phyloP scores from a whole-genome alignment of 2,797 vertebrate genomes.

The Brotogeris chrysoptera region DNA sequence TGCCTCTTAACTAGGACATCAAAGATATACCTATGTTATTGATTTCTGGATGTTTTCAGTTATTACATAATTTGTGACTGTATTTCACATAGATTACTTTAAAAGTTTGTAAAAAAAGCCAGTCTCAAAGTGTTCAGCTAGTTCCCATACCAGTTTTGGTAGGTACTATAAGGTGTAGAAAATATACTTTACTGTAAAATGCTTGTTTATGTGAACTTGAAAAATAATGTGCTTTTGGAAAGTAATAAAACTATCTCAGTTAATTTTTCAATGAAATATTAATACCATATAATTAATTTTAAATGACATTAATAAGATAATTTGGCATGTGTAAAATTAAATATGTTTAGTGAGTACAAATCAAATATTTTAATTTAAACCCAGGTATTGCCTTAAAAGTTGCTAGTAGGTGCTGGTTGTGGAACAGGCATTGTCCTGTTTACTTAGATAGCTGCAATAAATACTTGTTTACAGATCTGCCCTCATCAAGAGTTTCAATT shows the following conservation, averaged over 20 bases:
- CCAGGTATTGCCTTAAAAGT: not conserved
- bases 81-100: not conserved
- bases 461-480: not conserved
- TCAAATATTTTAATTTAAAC: not conserved
- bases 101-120: not conserved
- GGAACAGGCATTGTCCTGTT: not conserved
- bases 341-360: not conserved
- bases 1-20: not conserved
- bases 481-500: not conserved
- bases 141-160: not conserved
- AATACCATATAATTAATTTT: not conserved
- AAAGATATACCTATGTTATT: not conserved
- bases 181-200: not conserved
- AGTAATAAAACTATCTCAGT: not conserved
- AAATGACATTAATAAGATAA: not conserved
- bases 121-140: not conserved
- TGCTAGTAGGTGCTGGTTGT: not conserved
- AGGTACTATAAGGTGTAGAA: not conserved
- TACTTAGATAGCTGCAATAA: not conserved
- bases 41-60: not conserved
- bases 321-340: not conserved
- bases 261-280: not conserved
- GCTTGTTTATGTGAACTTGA: not conserved
- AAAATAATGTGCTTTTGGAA: not conserved
- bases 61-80: not conserved